Base-by-base conservation (phyloP, 2,888 invertebrate species). In the Ferrisia virgata region DNA sequence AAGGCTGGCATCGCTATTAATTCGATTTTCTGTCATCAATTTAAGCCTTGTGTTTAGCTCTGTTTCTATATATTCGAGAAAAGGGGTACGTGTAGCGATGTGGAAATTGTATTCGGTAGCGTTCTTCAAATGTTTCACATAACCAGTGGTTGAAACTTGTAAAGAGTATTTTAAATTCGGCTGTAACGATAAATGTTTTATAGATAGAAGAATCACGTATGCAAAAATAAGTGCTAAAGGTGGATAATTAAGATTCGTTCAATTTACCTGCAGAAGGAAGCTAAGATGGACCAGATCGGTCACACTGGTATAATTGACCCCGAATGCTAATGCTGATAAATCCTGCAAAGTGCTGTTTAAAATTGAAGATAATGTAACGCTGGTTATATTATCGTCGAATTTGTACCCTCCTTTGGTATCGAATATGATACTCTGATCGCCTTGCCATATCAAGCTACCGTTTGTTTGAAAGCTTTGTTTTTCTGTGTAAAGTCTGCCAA, bases 181-280 rank as follows among this genome's bases (percentile, higher is more conserved):
- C 87, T 87, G 64, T 0, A 85, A 78, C 2, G 11, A 18, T 18
- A 18, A 11, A 76, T 33, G 25, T 31, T 69, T n/a, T n/a, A n/a
- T n/a, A n/a, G n/a, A n/a, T n/a, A n/a, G n/a, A 25, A 69, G 3
- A 25, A 69, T 69, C 25, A 25, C 0, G 15, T 0, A 11, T 5
- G 28, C 22, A 22, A 1, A 22, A 64, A 6, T 72, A 15, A 78
- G 15, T 36, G 2, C 18, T 33, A 8, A 40, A 79, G 22, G 22
- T 40, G 11, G 0, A 22, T 76, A 40, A 40, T 18, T 79, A 1
- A 18, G 39, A 15, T 13, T 28, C 13, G 15, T 53, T 53, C 31
- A 33, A 69, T n/a, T 33, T 88, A 91, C 91, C 87, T 90, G 89
- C 15, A 92, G 86, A 85, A 90, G 88, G 2, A 92, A 85, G 86